These are phyloP conservation scores for Wiebesia pumilae DNA, from an alignment of 1,140 invertebrate genomes.

Conservation along the genomic window DNA sequence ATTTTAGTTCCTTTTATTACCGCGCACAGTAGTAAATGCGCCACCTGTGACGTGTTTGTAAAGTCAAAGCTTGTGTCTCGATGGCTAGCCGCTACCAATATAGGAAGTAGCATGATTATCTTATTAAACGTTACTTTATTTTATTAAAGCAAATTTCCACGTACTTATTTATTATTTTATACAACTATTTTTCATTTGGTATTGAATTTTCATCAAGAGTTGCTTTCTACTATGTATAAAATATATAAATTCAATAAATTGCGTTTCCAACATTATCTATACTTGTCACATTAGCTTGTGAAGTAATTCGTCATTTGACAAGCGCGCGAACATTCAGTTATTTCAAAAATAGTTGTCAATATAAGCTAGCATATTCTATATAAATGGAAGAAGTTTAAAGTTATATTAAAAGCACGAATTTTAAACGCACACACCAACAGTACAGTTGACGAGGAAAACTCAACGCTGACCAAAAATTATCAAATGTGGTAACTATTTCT, in stretches of 20 bases:
- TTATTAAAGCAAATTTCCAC: too few species aligned
- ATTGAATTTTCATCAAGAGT: background rate
- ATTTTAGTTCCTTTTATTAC: conserved; percentile 23
- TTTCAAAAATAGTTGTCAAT: background rate
- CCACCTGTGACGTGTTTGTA: background rate
- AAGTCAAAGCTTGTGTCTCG: background rate
- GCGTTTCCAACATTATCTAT: background rate
- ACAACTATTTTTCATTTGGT: too few species aligned
- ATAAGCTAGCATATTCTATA: background rate
- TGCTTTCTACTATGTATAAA: background rate
- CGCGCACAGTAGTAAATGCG: conserved; percentile 6
- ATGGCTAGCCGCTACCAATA: background rate
- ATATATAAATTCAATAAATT: background rate
- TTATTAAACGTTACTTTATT: too few species aligned
- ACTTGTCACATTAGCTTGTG: background rate
- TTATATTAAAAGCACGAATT: too few species aligned
- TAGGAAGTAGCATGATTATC: too few species aligned
- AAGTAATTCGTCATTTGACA: background rate
- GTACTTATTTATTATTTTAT: too few species aligned
- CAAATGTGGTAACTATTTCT: too few species aligned
- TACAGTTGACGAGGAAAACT: background rate
- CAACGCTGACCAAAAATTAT: background rate
- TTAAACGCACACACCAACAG: background rate
- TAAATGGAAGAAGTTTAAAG: too few species aligned
- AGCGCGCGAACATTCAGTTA: background rate